Evolutionary conservation across 2,797 vertebrate genomes (phyloP).

Genomic region (Ibycter americanus): DNA sequence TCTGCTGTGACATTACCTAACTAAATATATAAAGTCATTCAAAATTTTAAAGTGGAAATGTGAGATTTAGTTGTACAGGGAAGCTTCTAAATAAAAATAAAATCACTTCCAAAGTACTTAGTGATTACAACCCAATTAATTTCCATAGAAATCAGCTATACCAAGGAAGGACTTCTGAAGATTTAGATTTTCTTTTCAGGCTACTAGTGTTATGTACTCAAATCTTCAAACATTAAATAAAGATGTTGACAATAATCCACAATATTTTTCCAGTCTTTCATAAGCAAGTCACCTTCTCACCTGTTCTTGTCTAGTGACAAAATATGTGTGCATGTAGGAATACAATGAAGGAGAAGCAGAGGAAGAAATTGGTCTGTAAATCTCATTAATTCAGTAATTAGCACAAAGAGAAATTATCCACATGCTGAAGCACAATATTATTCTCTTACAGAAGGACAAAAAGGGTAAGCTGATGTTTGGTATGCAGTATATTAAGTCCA

Average conservation of each 20-base stretch:
- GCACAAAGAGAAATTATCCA: conserved; percentile 6
- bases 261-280: background rate
- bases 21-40: background rate
- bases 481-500: background rate
- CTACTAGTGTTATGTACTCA: background rate
- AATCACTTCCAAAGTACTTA: background rate
- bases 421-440: conserved; percentile 12
- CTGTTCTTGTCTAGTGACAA: background rate
- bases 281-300: background rate
- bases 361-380: background rate
- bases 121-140: background rate
- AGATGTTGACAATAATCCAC: background rate
- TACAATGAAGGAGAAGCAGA: background rate
- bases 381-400: conserved; percentile 29
- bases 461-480: background rate
- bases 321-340: background rate
- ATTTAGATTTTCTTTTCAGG: background rate
- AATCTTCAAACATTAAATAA: background rate
- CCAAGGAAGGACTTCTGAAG: background rate
- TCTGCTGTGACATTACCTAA: background rate
- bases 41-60: background rate
- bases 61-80: background rate
- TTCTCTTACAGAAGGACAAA: background rate
- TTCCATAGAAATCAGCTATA: background rate
- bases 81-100: background rate